Evolutionary conservation across 2,888 invertebrate species (phyloP).

Genomic region (Agriopis aurantiaria): DNA sequence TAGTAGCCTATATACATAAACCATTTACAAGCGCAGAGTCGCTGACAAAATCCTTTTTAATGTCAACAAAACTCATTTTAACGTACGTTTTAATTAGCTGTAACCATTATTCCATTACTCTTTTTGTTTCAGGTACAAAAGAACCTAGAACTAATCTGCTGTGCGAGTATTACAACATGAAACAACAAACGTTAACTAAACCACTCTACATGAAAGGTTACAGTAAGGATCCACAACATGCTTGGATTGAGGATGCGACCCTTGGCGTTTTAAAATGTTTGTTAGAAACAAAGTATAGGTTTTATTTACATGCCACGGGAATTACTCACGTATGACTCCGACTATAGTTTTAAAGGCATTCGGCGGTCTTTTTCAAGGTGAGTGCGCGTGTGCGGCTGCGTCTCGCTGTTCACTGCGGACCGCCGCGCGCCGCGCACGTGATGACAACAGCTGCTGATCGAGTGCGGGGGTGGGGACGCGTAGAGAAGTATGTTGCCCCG

Average conservation of each 20-base stretch:
- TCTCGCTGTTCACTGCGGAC: no score
- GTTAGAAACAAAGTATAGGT: no score
- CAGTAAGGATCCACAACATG: constrained; percentile 12
- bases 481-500: no score
- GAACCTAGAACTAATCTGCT: constrained; percentile 21
- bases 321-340: no score
- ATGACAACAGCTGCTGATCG: no score
- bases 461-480: no score
- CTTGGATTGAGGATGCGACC: not conserved
- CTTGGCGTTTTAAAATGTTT: not conserved
- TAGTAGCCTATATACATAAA: no score
- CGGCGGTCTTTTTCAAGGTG: no score
- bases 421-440: no score
- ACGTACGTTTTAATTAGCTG: constrained; percentile 22
- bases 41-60: constrained; percentile 5
- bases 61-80: constrained; percentile 6
- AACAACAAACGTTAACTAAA: constrained; percentile 1
- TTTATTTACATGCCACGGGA: no score
- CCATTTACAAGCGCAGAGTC: not conserved
- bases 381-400: no score
- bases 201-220: not conserved
- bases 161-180: constrained; percentile 17
- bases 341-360: no score
- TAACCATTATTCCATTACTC: constrained; percentile 32
- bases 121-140: constrained; percentile 46